Conservation (phyloP, 2,888 invertebrate species). For the Bugula neritina region DNA sequence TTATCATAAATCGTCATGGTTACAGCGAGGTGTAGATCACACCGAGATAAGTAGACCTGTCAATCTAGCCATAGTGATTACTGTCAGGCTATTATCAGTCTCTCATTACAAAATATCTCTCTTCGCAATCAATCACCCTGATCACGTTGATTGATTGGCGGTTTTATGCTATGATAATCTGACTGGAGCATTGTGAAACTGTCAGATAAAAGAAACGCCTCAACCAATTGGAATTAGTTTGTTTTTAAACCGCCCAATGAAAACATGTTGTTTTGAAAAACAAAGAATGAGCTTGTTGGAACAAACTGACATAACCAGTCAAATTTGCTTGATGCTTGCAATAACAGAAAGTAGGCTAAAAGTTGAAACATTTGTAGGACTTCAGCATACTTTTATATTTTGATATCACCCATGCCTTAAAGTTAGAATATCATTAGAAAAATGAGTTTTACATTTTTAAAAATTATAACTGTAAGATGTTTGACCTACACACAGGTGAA, state of each 20-base stretch:
- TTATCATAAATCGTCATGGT: neutral
- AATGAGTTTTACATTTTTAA: no score
- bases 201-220: slow-evolving; percentile 4
- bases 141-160: slow-evolving; percentile 4
- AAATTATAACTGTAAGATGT: no score
- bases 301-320: no score
- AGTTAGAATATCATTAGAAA: no score
- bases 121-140: slow-evolving; percentile 1
- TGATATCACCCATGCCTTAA: no score
- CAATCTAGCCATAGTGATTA: neutral
- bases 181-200: slow-evolving; percentile 8
- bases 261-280: neutral
- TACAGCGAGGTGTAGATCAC: neutral
- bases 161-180: slow-evolving; percentile 14
- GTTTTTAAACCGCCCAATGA: neutral
- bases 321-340: no score
- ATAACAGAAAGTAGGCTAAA: no score
- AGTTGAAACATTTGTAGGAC: no score
- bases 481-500: no score
- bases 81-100: neutral
- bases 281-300: neutral
- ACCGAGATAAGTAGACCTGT: neutral
- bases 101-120: neutral
- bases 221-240: neutral
- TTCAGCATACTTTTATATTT: no score